Evolutionary conservation across 2,113 vertebrate species (phyloP), one percentile per base, ranked within the genome.

Genomic region (Gavia stellata): DNA sequence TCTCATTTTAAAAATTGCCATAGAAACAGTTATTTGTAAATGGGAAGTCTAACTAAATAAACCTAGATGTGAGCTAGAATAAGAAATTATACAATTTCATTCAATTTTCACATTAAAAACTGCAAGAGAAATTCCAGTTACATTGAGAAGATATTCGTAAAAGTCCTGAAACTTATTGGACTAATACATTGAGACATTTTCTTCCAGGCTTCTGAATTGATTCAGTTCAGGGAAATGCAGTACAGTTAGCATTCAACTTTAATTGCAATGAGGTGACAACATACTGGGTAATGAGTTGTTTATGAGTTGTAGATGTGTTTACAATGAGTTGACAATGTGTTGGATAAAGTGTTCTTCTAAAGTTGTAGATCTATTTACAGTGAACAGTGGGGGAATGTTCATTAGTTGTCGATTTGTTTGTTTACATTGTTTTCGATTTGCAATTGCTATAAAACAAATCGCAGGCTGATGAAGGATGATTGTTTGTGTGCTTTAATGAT

Each of bases 261-360:
- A 98, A 98, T 98, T 98, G 98, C 98, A 98, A 97, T 83, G 98
- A 98, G 97, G 98, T 98, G 98, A 98, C 98, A 98, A 98, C 98
- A 98, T 97, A 96, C 98, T 98, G 97, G 96, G 97, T 98, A 98
- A 98, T 98, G 98, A 98, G 98, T 98, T 98, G 98, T 98, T 98
- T 98, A 98, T 98, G 98, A 98, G 97, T 98, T 98, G 97, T 98
- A 97, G 98, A 98, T 98, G 98, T 98, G 98, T 98, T 98, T 98
- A 98, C 98, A 98, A 98, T 97, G 97, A 98, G 97, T 97, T 98
- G 98, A 98, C 98, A 98, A 98, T 96, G 98, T 98, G 98, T 98
- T 98, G 98, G 97, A 98, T 98, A 98, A 98, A 98, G 98, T 97
- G 97, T 98, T 98, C 98, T 97, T 97, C 97, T 96, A 88, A 98